A percentile compares a stretch with the other conserved stretches of the same genome.
These are phyloP conservation scores for Clarias macrocephalus DNA, from an alignment of 2,113 vertebrate species.

Conservation along the genomic window DNA sequence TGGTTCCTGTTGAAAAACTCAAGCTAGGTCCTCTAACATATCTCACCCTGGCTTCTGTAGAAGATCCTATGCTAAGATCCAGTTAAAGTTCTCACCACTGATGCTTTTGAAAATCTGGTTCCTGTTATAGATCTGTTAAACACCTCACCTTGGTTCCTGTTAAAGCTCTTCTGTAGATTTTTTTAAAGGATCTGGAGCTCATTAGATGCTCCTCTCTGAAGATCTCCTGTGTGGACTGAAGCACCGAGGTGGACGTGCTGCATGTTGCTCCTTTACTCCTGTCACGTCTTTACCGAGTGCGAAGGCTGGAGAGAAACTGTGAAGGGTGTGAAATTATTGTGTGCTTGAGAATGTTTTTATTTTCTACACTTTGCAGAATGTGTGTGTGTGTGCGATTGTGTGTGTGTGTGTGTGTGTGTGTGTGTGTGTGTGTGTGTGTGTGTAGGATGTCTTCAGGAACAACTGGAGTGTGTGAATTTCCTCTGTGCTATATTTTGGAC, in stretches of 20 bases:
- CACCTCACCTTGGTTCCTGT: neutral
- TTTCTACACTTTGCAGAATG: neutral
- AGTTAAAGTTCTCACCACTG: neutral
- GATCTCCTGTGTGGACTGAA: neutral
- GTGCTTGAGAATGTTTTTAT: neutral
- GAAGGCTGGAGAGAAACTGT: constrained; percentile 21
- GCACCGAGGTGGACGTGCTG: neutral
- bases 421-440: constrained; percentile 4
- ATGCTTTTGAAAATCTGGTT: neutral
- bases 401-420: too few relatives aligned
- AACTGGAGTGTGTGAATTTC: neutral
- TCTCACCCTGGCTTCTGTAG: neutral
- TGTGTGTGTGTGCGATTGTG: too few relatives aligned
- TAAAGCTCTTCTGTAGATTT: neutral
- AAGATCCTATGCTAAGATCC: neutral
- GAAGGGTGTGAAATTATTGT: neutral
- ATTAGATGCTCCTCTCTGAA: neutral
- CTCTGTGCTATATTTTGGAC: neutral
- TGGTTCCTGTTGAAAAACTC: neutral
- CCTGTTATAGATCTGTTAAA: neutral
- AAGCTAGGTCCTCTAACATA: neutral
- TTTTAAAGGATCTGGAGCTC: neutral
- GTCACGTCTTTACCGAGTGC: neutral
- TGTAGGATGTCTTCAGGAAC: neutral
- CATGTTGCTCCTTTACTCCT: constrained; percentile 17